These are phyloP conservation scores for Meganola albula DNA, from an alignment of 2,888 invertebrate species.

Conservation along the genomic window DNA sequence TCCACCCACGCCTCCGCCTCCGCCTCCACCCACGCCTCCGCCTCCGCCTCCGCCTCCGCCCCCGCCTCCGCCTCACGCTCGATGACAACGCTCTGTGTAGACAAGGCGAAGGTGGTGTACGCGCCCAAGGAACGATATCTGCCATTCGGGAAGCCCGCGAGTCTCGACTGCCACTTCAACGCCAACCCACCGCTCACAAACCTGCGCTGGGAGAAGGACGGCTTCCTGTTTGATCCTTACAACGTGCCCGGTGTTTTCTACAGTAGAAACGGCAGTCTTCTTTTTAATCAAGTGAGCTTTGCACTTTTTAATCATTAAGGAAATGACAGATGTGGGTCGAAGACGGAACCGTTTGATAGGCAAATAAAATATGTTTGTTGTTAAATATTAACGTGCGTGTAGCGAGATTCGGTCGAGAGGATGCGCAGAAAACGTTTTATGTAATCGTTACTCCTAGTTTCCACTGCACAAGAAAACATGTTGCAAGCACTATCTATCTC, in stretches of 20 bases:
- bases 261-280: constrained; percentile 89
- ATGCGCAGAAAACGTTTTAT: too few species aligned
- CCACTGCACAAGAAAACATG: too few species aligned
- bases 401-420: too few species aligned
- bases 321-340: too few species aligned
- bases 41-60: background rate
- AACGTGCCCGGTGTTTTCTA: constrained; percentile 92
- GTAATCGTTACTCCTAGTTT: too few species aligned
- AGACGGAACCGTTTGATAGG: background rate
- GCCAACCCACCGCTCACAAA: constrained; percentile 94
- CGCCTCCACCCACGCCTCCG: background rate
- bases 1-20: background rate
- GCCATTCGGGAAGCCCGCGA: constrained; percentile 88
- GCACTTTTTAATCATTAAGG: too few species aligned
- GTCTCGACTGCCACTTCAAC: constrained; percentile 93
- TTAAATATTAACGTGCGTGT: too few species aligned
- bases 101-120: constrained; percentile 93
- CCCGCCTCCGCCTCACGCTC: background rate
- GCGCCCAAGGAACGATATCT: constrained; percentile 91
- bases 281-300: constrained; percentile 81
- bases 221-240: constrained; percentile 92
- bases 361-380: too few species aligned
- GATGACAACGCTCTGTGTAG: constrained; percentile 60
- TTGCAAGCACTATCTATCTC: too few species aligned
- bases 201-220: constrained; percentile 95